A percentile compares a stretch with the other conserved stretches of the same genome.
Conservation (phyloP, 2,888 invertebrate species). For the Mesorhabditis spiculigera region DNA sequence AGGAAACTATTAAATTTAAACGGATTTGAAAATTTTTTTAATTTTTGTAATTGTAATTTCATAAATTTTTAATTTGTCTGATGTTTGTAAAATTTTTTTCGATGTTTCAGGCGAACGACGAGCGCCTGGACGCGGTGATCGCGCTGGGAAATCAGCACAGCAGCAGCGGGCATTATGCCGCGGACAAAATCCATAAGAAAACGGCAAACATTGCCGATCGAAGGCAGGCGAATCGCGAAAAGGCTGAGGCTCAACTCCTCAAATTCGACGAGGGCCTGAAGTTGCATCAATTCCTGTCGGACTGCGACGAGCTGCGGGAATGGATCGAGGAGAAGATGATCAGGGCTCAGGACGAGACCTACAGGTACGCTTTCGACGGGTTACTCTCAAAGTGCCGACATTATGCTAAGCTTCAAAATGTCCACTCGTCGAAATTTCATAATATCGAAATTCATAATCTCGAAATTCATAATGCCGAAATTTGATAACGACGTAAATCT, state of each 20-base stretch:
- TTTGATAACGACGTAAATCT: no score
- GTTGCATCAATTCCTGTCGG: constrained; percentile 85
- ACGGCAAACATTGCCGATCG: constrained; percentile 89
- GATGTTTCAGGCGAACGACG: constrained; percentile 78
- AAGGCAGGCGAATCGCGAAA: constrained; percentile 74
- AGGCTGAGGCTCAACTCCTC: constrained; percentile 77
- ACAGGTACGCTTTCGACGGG: constrained; percentile 60
- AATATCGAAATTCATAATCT: no score
- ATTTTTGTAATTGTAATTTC: no score
- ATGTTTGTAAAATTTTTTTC: no score
- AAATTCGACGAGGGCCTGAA: constrained; percentile 88
- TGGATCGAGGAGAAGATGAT: constrained; percentile 98
- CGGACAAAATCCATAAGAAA: constrained; percentile 91
- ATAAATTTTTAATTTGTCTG: no score
- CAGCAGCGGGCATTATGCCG: constrained; percentile 89
- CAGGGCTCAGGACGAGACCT: constrained; percentile 96
- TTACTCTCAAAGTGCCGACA: no score
- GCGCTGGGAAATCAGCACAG: constrained; percentile 86
- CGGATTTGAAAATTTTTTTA: no score
- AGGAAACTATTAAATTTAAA: no score
- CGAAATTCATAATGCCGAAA: no score
- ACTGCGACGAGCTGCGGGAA: constrained; percentile 92
- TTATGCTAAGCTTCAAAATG: no score
- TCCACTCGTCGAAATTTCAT: no score
- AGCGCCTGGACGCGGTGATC: constrained; percentile 88